Evolutionary conservation across 1,140 invertebrate species (phyloP).

Genomic region (Diprion similis): DNA sequence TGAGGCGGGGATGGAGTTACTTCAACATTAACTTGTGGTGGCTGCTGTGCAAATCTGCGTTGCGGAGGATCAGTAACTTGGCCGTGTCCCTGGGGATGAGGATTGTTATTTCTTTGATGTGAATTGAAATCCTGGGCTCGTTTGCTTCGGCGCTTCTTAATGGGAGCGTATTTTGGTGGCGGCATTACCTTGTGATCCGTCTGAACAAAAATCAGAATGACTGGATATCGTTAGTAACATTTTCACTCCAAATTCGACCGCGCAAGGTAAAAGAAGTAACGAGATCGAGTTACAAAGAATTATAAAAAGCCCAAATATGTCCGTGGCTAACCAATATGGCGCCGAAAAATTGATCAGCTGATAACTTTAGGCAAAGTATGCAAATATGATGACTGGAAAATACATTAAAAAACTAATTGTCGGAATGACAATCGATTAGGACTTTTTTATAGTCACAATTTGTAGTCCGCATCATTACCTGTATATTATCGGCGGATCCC

Average conservation of each 20-base stretch:
- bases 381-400: no score
- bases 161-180: constrained; percentile 71
- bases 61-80: constrained; percentile 39
- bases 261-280: background rate
- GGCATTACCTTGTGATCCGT: constrained; percentile 68
- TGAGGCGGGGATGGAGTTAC: constrained; percentile 62
- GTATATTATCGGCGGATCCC: constrained; percentile 87
- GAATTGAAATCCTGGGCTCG: constrained; percentile 63
- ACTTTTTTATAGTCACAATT: no score
- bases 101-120: constrained; percentile 18
- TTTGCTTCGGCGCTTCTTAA: constrained; percentile 70
- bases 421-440: no score
- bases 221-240: constrained; percentile 2
- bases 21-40: constrained; percentile 61
- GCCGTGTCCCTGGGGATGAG: constrained; percentile 48
- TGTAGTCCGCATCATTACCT: constrained; percentile 56
- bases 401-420: no score
- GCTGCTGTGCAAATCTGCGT: constrained; percentile 33
- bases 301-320: no score
- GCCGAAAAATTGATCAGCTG: no score
- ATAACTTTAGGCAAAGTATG: no score
- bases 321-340: no score
- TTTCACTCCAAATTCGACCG: background rate
- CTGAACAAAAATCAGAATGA: constrained; percentile 24
- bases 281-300: no score